Evolutionary conservation across 2,797 vertebrate genomes (phyloP).

Genomic region (Echiichthys vipera): DNA sequence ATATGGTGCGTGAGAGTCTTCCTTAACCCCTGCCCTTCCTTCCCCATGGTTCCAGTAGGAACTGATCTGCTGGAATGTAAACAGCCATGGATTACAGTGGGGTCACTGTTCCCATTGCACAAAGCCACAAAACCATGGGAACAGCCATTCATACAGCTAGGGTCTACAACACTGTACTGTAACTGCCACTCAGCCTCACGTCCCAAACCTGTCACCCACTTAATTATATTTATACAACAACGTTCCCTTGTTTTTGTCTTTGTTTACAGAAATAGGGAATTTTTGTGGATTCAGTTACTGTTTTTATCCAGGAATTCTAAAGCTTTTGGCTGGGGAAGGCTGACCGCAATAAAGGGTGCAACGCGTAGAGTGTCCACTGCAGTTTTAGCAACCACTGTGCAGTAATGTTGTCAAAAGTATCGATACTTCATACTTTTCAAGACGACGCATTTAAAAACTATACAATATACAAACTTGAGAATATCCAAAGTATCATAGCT

Average conservation of each 20-base stretch:
- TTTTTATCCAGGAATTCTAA: slow-evolving; percentile 13
- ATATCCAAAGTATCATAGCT: too few relatives aligned
- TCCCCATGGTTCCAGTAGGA: slow-evolving; percentile 74
- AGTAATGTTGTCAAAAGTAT: too few relatives aligned
- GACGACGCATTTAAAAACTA: too few relatives aligned
- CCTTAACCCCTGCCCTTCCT: slow-evolving; percentile 78
- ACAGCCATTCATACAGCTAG: slow-evolving; percentile 60
- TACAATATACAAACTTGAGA: too few relatives aligned
- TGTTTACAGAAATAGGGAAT: not conserved
- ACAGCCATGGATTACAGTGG: slow-evolving; percentile 77
- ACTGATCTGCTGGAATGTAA: slow-evolving; percentile 83
- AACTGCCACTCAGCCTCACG: slow-evolving; percentile 47
- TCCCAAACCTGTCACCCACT: slow-evolving; percentile 23
- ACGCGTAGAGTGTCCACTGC: not conserved
- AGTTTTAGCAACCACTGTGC: slow-evolving; percentile 2
- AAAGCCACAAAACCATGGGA: slow-evolving; percentile 75
- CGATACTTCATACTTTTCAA: too few relatives aligned
- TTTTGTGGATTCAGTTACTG: not conserved
- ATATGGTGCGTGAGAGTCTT: slow-evolving; percentile 72
- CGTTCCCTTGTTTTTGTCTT: slow-evolving; percentile 21
- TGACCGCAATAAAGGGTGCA: not conserved
- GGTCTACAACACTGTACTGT: slow-evolving; percentile 35
- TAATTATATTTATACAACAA: not conserved
- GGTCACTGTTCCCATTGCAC: slow-evolving; percentile 73
- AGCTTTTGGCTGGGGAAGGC: not conserved